Conservation (phyloP, 2,797 vertebrate species). For the Dendrocincla fuliginosa region DNA sequence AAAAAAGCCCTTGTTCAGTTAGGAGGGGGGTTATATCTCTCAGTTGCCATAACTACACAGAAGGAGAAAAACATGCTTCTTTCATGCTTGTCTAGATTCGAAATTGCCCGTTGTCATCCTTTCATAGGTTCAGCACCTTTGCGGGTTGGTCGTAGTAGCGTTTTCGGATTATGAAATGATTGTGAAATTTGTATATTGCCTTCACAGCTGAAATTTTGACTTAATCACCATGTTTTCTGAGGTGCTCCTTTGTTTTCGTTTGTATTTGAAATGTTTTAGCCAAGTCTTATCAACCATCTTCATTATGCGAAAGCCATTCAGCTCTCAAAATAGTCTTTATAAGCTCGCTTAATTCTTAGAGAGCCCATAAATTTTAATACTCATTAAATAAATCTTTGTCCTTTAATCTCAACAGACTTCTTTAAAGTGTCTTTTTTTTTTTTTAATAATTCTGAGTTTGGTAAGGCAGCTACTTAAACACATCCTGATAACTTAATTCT, state of each 20-base stretch:
- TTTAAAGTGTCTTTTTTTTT: background rate
- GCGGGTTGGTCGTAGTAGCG: background rate
- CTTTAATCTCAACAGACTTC: constrained; percentile 39
- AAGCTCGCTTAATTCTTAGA: constrained; percentile 31
- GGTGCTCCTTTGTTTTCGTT: constrained; percentile 4
- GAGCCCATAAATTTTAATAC: constrained; percentile 24
- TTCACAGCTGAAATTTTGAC: constrained; percentile 18
- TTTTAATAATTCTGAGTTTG: background rate
- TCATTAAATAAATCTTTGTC: constrained; percentile 46
- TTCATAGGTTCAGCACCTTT: constrained; percentile 60
- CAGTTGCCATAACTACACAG: constrained; percentile 72
- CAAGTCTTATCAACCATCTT: constrained; percentile 39
- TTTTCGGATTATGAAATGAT: constrained; percentile 18
- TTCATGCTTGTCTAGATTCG: constrained; percentile 69
- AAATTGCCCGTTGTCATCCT: constrained; percentile 67
- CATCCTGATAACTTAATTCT: constrained; percentile 13
- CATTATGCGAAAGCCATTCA: constrained; percentile 40
- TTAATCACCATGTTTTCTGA: constrained; percentile 19
- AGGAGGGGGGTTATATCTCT: constrained; percentile 62
- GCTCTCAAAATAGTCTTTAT: constrained; percentile 28
- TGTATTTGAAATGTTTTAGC: constrained; percentile 42
- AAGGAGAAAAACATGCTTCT: constrained; percentile 67
- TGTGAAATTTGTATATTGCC: constrained; percentile 35
- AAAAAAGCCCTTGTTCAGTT: constrained; percentile 51
- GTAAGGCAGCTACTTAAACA: constrained; percentile 1